Percentiles rank a stretch among this genome's conserved stretches.
Evolutionary conservation across 2,797 vertebrate species (phyloP).

Genomic region (Sebastes diploproa): DNA sequence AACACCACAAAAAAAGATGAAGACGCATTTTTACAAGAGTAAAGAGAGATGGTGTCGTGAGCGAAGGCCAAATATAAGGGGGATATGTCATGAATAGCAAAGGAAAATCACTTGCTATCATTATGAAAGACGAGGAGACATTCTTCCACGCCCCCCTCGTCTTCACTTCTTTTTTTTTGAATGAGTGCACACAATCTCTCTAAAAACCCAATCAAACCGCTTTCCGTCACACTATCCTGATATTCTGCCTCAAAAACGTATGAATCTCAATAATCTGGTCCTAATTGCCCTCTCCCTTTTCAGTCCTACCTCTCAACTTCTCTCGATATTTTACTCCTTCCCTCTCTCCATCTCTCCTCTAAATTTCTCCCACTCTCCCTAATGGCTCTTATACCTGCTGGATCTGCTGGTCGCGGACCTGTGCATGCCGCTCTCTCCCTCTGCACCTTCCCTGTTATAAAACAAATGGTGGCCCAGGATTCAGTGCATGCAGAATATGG

Average conservation of each 20-base stretch:
- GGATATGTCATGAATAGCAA: neutral
- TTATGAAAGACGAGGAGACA: neutral
- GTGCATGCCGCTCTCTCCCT: slow-evolving; percentile 72
- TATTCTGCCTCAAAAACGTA: neutral
- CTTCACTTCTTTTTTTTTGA: too few relatives aligned
- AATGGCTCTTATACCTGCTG: slow-evolving; percentile 82
- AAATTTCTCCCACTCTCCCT: slow-evolving; percentile 36
- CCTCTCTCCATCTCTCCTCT: neutral
- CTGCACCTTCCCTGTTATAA: slow-evolving; percentile 74
- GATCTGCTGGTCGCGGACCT: slow-evolving; percentile 83
- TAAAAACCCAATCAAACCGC: neutral
- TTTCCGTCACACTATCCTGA: neutral
- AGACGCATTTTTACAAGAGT: neutral
- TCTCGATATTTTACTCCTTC: neutral
- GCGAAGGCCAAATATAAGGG: neutral
- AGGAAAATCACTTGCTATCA: neutral
- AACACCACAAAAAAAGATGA: slow-evolving; percentile 3
- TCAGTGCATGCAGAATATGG: slow-evolving; percentile 50
- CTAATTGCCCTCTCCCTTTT: neutral
- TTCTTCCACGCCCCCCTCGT: neutral
- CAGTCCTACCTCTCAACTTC: neutral
- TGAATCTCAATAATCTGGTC: neutral
- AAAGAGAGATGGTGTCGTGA: neutral
- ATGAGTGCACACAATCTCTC: neutral
- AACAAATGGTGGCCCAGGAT: slow-evolving; percentile 60